phyloP scores from a whole-genome alignment of 2,113 vertebrate species.

The Atrichornis clamosus region DNA sequence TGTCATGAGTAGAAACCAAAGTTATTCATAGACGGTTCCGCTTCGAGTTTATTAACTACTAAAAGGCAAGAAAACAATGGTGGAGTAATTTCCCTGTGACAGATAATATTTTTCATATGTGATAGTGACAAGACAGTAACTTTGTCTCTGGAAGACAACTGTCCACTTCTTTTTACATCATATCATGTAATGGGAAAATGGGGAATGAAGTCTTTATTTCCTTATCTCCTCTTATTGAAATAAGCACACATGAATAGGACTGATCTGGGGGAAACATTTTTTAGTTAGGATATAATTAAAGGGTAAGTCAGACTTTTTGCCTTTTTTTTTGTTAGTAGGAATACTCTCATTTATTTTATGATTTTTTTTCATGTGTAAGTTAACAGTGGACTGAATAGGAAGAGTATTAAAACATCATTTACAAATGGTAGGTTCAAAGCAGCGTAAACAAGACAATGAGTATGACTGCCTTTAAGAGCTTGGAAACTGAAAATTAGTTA shows the following conservation, averaged over 20 bases:
- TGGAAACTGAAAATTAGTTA: not conserved
- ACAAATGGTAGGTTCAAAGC: not conserved
- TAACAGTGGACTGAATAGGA: not conserved
- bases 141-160: not conserved
- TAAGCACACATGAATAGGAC: not conserved
- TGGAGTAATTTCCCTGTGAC: not conserved
- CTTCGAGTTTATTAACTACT: not conserved
- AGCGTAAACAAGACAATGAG: not conserved
- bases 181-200: not conserved
- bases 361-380: not conserved
- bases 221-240: not conserved
- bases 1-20: not conserved
- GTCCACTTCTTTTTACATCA: not conserved
- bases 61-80: not conserved
- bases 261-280: not conserved
- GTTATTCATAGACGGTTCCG: not conserved
- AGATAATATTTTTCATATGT: not conserved
- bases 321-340: not conserved
- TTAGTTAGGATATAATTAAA: not conserved
- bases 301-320: not conserved
- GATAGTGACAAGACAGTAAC: not conserved
- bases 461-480: not conserved
- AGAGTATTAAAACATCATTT: not conserved
- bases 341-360: not conserved
- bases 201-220: not conserved